Evolutionary conservation across 2,113 vertebrate species (phyloP).

Genomic region (Tetraodon nigroviridis): DNA sequence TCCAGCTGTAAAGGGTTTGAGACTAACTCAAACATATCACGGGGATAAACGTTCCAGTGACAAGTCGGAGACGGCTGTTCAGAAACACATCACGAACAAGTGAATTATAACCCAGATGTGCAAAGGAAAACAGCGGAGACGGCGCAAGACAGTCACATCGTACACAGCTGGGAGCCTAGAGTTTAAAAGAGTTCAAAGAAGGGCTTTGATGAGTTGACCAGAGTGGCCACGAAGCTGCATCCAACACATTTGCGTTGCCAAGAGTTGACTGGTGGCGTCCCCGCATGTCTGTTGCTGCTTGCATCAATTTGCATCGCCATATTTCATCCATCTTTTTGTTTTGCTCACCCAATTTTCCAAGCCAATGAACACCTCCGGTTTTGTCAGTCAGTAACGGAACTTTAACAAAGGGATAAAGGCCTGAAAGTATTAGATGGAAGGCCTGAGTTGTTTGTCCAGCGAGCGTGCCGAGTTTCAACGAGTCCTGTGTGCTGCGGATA

Average conservation of each 20-base stretch:
- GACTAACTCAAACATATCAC: constrained; percentile 21
- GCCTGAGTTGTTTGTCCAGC: constrained; percentile 44
- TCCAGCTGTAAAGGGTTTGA: constrained; percentile 37
- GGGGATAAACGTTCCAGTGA: constrained; percentile 34
- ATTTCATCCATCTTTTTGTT: constrained; percentile 12
- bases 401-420: constrained; percentile 17
- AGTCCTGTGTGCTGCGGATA: constrained; percentile 37
- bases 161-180: not conserved
- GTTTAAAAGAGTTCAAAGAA: not conserved
- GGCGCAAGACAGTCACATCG: not conserved
- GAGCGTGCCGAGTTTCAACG: constrained; percentile 41
- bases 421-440: constrained; percentile 26
- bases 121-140: not conserved
- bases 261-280: no score
- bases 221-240: no score
- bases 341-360: constrained; percentile 33
- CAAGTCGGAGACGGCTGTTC: constrained; percentile 15
- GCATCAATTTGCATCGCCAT: constrained; percentile 7
- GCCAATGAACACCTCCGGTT: constrained; percentile 55
- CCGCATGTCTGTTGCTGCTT: no score
- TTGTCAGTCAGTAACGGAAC: constrained; percentile 45
- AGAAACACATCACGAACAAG: not conserved
- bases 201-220: not conserved
- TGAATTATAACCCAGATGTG: not conserved
- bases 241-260: no score